These are phyloP conservation scores for Oriolus oriolus DNA, from an alignment of 2,113 vertebrate genomes.

Conservation along the genomic window DNA sequence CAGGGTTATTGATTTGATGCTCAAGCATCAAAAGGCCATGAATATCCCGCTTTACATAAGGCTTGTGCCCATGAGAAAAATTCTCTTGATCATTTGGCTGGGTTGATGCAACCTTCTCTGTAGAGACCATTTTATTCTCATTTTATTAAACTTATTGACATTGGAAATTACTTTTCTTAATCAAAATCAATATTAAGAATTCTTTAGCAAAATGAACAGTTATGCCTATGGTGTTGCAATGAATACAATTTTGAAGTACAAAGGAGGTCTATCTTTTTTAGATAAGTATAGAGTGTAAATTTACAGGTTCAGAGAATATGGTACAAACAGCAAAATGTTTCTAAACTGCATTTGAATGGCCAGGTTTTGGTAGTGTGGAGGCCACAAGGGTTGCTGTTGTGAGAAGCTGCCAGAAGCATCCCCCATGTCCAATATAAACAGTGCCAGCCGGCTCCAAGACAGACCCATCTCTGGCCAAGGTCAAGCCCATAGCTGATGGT, in stretches of 20 bases:
- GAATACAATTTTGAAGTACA: neutral
- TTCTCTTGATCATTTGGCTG: neutral
- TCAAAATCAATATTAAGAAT: neutral
- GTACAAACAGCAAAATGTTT: neutral
- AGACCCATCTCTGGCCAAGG: neutral
- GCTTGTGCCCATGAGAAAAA: neutral
- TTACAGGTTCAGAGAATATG: neutral
- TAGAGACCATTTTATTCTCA: neutral
- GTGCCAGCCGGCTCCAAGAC: neutral
- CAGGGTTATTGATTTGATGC: neutral
- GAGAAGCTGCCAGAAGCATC: neutral
- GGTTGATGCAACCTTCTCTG: neutral
- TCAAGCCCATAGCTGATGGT: fast-evolving
- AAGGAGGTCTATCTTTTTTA: neutral
- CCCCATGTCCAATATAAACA: fast-evolving
- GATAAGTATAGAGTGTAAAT: neutral
- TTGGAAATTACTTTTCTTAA: neutral
- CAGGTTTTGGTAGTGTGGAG: neutral
- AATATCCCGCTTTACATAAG: neutral
- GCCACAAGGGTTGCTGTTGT: neutral
- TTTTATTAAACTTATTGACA: neutral
- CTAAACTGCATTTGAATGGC: neutral
- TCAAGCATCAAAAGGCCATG: neutral
- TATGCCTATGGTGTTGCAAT: neutral
- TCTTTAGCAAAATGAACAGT: neutral